Percentiles rank a stretch among this genome's conserved stretches.
phyloP scores from a whole-genome alignment of 2,888 invertebrate genomes.

The Sarcophaga carnaria region DNA sequence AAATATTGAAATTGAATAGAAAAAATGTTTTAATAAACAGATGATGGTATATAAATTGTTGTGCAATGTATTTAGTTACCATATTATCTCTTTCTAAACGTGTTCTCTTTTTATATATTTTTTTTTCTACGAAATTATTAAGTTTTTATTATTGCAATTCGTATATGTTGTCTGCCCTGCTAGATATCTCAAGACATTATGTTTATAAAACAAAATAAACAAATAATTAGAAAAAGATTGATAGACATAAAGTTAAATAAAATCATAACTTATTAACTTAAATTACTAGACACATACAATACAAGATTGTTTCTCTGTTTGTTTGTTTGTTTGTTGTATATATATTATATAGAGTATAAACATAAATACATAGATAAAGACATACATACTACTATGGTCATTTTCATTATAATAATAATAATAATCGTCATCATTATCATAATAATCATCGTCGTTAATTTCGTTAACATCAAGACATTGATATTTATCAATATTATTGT shows the following conservation, averaged over 20 bases:
- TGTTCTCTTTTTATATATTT: neutral
- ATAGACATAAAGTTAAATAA: conserved; percentile 16
- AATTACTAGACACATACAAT: conserved; percentile 63
- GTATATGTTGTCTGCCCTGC: neutral
- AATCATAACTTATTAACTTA: conserved; percentile 62
- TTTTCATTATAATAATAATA: conserved; percentile 40
- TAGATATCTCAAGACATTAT: conserved; percentile 37
- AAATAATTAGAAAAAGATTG: conserved; percentile 14
- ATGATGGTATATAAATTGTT: no score
- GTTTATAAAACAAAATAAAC: conserved; percentile 25
- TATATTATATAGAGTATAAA: conserved; percentile 55
- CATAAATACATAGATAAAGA: conserved; percentile 62
- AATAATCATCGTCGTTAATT: conserved; percentile 42
- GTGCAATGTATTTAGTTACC: neutral
- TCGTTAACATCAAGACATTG: conserved; percentile 59
- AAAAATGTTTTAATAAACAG: no score
- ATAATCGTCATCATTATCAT: conserved; percentile 15
- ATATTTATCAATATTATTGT: conserved; percentile 44
- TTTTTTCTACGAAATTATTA: neutral
- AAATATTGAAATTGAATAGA: no score
- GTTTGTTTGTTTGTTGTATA: conserved; percentile 26
- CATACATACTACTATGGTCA: conserved; percentile 57
- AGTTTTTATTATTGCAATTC: conserved; percentile 13
- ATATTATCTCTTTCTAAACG: neutral
- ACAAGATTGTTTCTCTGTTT: conserved; percentile 35